phyloP scores from a whole-genome alignment of 1,140 invertebrate species.

The Coenobita brevimanus region DNA sequence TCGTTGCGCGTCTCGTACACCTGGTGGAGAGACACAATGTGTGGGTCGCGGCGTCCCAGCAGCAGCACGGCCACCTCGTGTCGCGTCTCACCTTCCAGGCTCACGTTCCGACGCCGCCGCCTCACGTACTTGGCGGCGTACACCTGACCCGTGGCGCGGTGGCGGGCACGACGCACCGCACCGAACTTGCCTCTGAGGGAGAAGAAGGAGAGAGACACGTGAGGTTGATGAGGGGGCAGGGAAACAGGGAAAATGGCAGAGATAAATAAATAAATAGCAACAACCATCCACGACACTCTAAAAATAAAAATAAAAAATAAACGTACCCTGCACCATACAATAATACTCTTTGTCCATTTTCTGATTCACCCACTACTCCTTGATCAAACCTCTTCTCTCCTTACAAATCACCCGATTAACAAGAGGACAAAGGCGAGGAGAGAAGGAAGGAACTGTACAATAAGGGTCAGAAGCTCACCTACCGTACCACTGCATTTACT shows the following conservation, averaged over 20 bases:
- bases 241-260: not conserved
- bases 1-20: conserved; percentile 76
- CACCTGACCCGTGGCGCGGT: conserved; percentile 86
- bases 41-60: conserved; percentile 70
- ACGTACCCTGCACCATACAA: not conserved
- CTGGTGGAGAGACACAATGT: conserved; percentile 75
- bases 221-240: not conserved
- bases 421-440: no score
- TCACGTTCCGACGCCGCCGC: conserved; percentile 86
- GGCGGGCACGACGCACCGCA: conserved; percentile 90
- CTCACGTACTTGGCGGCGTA: conserved; percentile 97
- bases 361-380: not conserved
- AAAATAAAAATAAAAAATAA: not conserved
- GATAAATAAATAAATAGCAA: not conserved
- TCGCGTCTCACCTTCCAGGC: conserved; percentile 87
- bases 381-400: not conserved
- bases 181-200: conserved; percentile 95
- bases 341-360: not conserved
- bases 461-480: no score
- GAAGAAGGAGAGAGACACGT: not conserved
- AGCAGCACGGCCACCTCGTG: conserved; percentile 76
- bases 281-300: not conserved
- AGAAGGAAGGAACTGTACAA: no score
- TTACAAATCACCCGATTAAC: not conserved
- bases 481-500: no score